These are phyloP conservation scores for Eupelmus urozonus DNA, from an alignment of 2,888 invertebrate species.

Conservation along the genomic window DNA sequence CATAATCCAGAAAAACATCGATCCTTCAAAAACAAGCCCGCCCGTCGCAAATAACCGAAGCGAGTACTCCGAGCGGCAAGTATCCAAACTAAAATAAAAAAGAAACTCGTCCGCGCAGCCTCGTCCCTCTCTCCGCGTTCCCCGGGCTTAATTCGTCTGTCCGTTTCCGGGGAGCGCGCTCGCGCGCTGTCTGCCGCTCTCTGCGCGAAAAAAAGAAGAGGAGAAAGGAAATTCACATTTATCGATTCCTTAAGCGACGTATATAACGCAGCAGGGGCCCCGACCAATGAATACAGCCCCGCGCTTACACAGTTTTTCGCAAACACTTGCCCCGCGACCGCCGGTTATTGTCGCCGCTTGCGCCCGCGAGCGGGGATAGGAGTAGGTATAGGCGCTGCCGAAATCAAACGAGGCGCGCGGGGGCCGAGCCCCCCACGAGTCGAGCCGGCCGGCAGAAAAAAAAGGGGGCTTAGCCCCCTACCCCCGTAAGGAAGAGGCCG, in stretches of 20 bases:
- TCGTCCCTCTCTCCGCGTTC: constrained; percentile 32
- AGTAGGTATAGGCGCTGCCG: not conserved
- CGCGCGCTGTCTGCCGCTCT: constrained; percentile 5
- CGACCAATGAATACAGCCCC: constrained; percentile 1
- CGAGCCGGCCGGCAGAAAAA: too few species aligned
- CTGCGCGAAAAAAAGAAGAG: constrained; percentile 16
- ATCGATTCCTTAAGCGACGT: constrained; percentile 51
- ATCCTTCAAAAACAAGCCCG: not conserved
- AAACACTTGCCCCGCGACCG: not conserved
- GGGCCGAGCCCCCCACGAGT: too few species aligned
- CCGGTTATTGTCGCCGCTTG: constrained; percentile 33
- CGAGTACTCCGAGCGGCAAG: too few species aligned
- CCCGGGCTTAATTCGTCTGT: constrained; percentile 42
- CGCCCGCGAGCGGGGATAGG: not conserved
- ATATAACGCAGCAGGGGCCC: not conserved
- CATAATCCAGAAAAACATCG: not conserved
- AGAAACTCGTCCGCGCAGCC: not conserved
- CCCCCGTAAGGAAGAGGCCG: not conserved
- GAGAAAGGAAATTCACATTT: constrained; percentile 51
- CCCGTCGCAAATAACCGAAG: not conserved
- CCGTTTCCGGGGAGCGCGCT: constrained; percentile 16
- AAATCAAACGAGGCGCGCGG: not conserved
- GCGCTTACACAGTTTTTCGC: not conserved
- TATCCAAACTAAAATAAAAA: not conserved
- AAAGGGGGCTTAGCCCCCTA: not conserved